Base-by-base conservation (phyloP, 53 echinoderm and acorn worm genomes). In the Zoroaster sp. region DNA sequence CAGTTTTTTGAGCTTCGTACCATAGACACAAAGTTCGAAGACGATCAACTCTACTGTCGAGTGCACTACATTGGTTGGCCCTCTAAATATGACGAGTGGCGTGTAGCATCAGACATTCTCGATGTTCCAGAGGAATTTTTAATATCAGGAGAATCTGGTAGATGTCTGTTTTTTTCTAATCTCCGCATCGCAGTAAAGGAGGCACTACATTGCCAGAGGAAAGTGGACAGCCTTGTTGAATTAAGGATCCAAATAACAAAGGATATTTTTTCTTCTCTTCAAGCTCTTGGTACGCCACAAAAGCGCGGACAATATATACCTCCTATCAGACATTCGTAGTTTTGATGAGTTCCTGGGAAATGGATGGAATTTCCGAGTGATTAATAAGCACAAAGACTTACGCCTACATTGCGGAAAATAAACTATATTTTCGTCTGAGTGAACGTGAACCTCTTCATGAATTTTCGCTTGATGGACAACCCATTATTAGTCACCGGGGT, bases 371-470 rank as follows among this genome's bases (percentile, higher is more conserved):
- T 78, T 66, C 42, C 78, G 83, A 21, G 82, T 92, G 40, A 54
- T 81, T 23, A 88, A 92, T 88, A 71, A 81, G 44, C 72, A 88
- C 42, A 55, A 66, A 74, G 92, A 92, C 80, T 88, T 88, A n/a
- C 73, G 92, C 88, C n/a, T 88, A 53, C 73, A 44, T 92, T 35
- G 11, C 75, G 6, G 63, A 88, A 7, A 75, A 55, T 4, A 32
- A 34, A 18, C 32, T n/a, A n/a, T n/a, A n/a, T n/a, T 74, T 87
- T 32, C 88, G 63, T 25, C 51, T 87, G n/a, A 14, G 74, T 75
- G 88, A 88, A 74, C 36, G 88, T 6, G 59, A 75, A 37, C 88
- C 88, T 43, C 40, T 88, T 10, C 59, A n/a, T 11, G 74, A 88
- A 75, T 88, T 45, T 52, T 36, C 53, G 23, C 36, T 21, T 18